These are phyloP conservation scores for Trichosurus vulpecula DNA, from an alignment of 2,797 vertebrate species.

Conservation along the genomic window DNA sequence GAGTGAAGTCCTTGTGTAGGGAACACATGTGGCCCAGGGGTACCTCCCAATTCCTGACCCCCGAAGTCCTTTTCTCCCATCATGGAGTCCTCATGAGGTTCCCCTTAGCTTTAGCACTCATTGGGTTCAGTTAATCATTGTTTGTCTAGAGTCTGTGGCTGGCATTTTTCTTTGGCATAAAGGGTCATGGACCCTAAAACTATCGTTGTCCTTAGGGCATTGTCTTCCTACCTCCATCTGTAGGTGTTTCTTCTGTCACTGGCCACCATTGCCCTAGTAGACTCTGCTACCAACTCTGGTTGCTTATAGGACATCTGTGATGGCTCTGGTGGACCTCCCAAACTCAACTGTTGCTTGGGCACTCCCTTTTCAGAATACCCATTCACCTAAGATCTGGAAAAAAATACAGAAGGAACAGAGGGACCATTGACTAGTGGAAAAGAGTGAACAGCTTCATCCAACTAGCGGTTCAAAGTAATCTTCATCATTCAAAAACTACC, in stretches of 20 bases:
- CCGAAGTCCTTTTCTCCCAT: background rate
- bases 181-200: background rate
- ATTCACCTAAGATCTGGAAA: background rate
- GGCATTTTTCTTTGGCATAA: background rate
- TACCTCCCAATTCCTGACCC: background rate
- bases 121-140: background rate
- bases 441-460: background rate
- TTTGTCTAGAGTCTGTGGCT: background rate
- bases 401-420: background rate
- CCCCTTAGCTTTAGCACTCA: background rate
- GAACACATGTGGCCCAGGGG: background rate
- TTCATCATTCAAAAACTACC: background rate
- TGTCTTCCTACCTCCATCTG: background rate
- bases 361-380: background rate
- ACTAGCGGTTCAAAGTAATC: background rate
- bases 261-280: background rate
- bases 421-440: background rate
- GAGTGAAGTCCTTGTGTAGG: background rate
- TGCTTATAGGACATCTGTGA: background rate
- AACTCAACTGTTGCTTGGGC: background rate
- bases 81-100: background rate
- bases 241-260: background rate
- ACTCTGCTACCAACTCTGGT: background rate
- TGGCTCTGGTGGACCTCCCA: background rate
- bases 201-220: background rate